Evolutionary conservation across 2,797 vertebrate genomes (phyloP).

Genomic region (Xerus rutilus): DNA sequence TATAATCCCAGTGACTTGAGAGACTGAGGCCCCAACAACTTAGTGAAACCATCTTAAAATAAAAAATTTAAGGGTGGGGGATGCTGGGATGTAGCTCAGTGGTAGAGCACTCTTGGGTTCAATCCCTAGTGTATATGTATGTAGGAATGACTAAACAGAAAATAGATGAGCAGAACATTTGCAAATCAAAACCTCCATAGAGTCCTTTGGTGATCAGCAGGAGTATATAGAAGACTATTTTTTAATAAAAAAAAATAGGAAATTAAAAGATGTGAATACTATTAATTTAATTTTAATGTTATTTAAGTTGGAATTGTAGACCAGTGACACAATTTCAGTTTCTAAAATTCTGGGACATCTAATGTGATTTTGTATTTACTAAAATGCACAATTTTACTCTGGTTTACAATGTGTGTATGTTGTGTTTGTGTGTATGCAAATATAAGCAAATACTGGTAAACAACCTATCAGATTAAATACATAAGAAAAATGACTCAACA

Average conservation of each 20-base stretch:
- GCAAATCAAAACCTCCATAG: neutral
- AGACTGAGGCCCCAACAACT: too few relatives aligned
- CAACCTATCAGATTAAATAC: neutral
- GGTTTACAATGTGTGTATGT: neutral
- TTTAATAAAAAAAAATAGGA: neutral
- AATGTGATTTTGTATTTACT: slow-evolving; percentile 63
- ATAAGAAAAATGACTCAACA: neutral
- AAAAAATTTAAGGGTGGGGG: too few relatives aligned
- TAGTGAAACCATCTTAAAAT: too few relatives aligned
- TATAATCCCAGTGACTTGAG: too few relatives aligned
- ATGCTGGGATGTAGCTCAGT: too few relatives aligned
- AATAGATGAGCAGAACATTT: neutral
- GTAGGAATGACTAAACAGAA: neutral
- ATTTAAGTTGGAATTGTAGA: slow-evolving; percentile 14
- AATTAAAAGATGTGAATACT: neutral
- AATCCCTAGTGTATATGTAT: too few relatives aligned
- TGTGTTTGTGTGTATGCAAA: neutral
- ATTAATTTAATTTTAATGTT: slow-evolving; percentile 36
- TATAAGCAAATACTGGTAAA: neutral
- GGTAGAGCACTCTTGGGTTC: too few relatives aligned
- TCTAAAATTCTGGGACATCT: slow-evolving; percentile 55
- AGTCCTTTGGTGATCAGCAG: neutral
- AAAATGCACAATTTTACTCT: slow-evolving; percentile 58
- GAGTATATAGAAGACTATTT: neutral
- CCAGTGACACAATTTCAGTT: slow-evolving; percentile 31